These are phyloP conservation scores for Drosophila miranda DNA, from an alignment of 1,140 invertebrate species.

Conservation along the genomic window DNA sequence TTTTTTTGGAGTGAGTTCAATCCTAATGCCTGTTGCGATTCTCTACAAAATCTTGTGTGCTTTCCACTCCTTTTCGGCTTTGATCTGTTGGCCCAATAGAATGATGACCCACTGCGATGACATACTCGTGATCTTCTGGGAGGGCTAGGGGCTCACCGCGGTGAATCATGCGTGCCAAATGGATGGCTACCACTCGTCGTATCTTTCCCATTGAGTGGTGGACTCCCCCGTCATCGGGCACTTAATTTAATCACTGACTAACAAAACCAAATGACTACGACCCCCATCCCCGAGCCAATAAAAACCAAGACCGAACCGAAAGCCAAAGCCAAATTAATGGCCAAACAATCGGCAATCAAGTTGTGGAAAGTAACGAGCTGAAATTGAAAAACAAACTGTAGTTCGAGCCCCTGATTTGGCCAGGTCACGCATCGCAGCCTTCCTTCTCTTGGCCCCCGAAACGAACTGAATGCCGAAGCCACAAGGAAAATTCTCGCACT, in stretches of 20 bases:
- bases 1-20: too few relatives aligned
- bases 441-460: background rate
- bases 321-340: conserved; percentile 47
- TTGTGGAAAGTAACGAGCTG: conserved; percentile 24
- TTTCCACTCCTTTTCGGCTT: too few relatives aligned
- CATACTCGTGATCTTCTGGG: too few relatives aligned
- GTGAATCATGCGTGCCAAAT: conserved; percentile 21
- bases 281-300: background rate
- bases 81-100: too few relatives aligned
- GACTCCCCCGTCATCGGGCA: conserved; percentile 39
- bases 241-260: conserved; percentile 66
- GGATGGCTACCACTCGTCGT: background rate
- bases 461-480: background rate
- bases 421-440: conserved; percentile 62
- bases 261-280: conserved; percentile 33
- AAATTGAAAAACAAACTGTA: conserved; percentile 46
- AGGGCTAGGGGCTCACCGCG: too few relatives aligned
- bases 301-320: conserved; percentile 32
- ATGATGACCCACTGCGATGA: too few relatives aligned
- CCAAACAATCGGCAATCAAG: conserved; percentile 51
- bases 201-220: conserved; percentile 8
- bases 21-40: too few relatives aligned
- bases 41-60: too few relatives aligned
- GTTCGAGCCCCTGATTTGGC: conserved; percentile 53
- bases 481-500: background rate